Conservation (phyloP, 2,113 vertebrate species). For the Heterochromis multidens region DNA sequence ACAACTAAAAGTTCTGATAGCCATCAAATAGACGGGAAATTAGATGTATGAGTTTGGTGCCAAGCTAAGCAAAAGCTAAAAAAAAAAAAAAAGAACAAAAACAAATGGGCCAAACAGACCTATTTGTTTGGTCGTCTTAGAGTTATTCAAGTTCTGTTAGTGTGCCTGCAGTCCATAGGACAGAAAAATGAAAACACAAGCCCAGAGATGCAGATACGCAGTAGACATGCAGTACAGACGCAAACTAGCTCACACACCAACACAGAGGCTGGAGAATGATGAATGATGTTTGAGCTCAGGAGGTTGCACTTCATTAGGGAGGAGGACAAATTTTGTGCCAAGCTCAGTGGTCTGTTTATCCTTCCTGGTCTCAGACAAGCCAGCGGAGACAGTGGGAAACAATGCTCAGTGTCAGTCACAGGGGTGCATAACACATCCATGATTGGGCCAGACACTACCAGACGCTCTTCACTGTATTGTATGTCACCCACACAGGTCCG, state of each 20-base stretch:
- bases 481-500: constrained; percentile 17
- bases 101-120: not conserved
- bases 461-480: constrained; percentile 6
- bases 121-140: constrained; percentile 31
- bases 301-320: constrained; percentile 65
- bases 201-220: constrained; percentile 9
- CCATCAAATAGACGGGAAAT: constrained; percentile 60
- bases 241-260: not conserved
- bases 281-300: constrained; percentile 56
- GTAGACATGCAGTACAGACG: not conserved
- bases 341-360: constrained; percentile 64
- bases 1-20: constrained; percentile 30
- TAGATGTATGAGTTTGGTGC: constrained; percentile 20
- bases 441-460: not conserved
- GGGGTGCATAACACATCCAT: not conserved
- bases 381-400: constrained; percentile 52
- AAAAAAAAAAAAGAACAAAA: not conserved
- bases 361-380: constrained; percentile 48
- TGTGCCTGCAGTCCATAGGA: not conserved
- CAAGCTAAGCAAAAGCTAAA: constrained; percentile 29
- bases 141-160: constrained; percentile 34
- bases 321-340: constrained; percentile 62
- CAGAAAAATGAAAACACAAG: constrained; percentile 31
- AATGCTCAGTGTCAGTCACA: constrained; percentile 28
- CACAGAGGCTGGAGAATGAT: constrained; percentile 46